Evolutionary conservation across 2,113 vertebrate species (phyloP).

Genomic region (Chaetodon trifascialis): DNA sequence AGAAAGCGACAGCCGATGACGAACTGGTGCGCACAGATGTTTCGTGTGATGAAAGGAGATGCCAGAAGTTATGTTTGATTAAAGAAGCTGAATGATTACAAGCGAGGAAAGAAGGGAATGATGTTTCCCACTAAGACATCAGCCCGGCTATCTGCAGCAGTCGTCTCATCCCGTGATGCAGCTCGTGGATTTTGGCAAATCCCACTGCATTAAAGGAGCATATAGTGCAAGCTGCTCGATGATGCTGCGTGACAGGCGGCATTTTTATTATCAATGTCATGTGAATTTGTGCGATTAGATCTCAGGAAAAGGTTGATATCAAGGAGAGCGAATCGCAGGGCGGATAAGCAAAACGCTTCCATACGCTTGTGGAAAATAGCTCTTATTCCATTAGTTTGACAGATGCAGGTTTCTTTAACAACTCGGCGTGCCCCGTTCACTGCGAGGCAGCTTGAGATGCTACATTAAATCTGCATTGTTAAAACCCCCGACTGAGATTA

Average conservation of each 20-base stretch:
- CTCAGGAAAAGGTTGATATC: background rate
- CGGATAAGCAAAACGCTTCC: background rate
- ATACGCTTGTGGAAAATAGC: background rate
- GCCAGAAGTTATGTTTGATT: background rate
- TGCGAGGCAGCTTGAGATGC: background rate
- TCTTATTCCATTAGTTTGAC: constrained; percentile 17
- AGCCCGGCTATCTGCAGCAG: constrained; percentile 8
- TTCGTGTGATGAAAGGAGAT: background rate
- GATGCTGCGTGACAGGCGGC: constrained; percentile 25
- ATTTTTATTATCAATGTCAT: constrained; percentile 16
- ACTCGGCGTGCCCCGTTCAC: background rate
- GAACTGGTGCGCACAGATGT: background rate
- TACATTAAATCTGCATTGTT: too few species aligned
- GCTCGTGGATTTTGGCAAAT: constrained; percentile 40
- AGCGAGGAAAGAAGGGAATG: background rate
- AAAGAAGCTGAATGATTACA: background rate
- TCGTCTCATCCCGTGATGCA: constrained; percentile 28
- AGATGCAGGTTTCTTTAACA: background rate
- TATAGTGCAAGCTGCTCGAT: constrained; percentile 24
- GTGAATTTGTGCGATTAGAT: background rate
- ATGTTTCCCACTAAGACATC: constrained; percentile 17
- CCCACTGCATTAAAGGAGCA: constrained; percentile 26
- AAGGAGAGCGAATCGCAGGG: background rate
- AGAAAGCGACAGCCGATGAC: background rate
- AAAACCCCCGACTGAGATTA: background rate